Conservation (phyloP, 2,113 vertebrate genomes). For the Recurvirostra avosetta region DNA sequence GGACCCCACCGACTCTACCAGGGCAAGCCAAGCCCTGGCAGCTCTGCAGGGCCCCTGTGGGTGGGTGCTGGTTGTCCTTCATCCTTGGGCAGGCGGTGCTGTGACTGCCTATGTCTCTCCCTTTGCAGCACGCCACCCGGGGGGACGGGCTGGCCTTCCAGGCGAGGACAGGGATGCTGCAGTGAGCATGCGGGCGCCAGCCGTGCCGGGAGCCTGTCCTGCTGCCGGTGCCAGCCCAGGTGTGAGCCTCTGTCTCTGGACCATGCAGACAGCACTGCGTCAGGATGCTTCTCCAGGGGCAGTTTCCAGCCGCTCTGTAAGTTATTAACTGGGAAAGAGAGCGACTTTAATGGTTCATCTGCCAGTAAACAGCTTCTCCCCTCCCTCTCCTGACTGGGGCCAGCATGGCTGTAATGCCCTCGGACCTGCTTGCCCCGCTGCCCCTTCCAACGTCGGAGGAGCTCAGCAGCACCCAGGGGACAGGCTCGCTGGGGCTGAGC, state of each 20-base stretch:
- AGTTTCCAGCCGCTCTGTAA: background rate
- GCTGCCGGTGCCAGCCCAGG: background rate
- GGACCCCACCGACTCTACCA: background rate
- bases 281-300: background rate
- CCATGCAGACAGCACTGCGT: fast-evolving
- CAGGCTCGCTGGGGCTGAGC: fast-evolving
- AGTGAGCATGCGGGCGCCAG: constrained; percentile 15
- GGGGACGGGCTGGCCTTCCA: constrained; percentile 90
- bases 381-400: background rate
- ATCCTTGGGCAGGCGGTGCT: background rate
- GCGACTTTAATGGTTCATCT: background rate
- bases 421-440: fast-evolving
- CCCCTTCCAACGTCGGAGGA: background rate
- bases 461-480: background rate
- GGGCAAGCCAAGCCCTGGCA: background rate
- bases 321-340: background rate
- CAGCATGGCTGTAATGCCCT: background rate
- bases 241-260: background rate
- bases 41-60: fast-evolving
- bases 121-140: constrained; percentile 83
- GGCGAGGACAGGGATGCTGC: constrained; percentile 79
- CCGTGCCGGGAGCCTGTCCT: background rate
- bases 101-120: background rate
- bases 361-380: background rate
- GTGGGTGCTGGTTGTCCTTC: background rate